phyloP scores from a whole-genome alignment of 1,140 invertebrate species.

The Marisa cornuarietis region DNA sequence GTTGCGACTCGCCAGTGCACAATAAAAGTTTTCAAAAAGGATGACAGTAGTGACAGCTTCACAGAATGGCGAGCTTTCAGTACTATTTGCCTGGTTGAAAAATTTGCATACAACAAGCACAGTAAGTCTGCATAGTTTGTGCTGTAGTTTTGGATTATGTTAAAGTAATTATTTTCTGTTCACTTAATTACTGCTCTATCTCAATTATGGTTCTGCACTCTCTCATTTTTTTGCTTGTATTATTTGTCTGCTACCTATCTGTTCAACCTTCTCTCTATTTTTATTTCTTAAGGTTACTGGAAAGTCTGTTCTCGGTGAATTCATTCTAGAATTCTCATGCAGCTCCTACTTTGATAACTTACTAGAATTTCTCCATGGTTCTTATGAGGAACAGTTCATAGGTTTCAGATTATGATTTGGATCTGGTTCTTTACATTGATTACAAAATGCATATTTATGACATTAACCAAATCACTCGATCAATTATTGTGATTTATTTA shows the following conservation, averaged over 20 bases:
- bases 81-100: conserved; percentile 36
- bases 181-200: too few species aligned
- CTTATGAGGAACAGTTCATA: not conserved
- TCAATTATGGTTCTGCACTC: too few species aligned
- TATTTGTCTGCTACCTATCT: too few species aligned
- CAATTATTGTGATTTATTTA: not conserved
- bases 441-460: not conserved
- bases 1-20: conserved; percentile 35
- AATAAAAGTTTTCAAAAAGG: conserved; percentile 29
- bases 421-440: not conserved
- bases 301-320: too few species aligned
- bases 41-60: conserved; percentile 15
- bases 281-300: too few species aligned
- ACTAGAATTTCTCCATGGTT: not conserved
- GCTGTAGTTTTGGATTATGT: too few species aligned
- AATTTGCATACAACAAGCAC: conserved; percentile 29
- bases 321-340: too few species aligned
- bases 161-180: too few species aligned
- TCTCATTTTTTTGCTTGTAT: too few species aligned
- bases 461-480: not conserved
- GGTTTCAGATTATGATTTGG: not conserved
- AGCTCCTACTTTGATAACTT: not conserved
- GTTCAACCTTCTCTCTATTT: too few species aligned
- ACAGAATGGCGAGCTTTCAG: conserved; percentile 19
- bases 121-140: conserved; percentile 26